Evolutionary conservation across 2,888 invertebrate genomes (phyloP).

Genomic region (Palloptera scutellata): DNA sequence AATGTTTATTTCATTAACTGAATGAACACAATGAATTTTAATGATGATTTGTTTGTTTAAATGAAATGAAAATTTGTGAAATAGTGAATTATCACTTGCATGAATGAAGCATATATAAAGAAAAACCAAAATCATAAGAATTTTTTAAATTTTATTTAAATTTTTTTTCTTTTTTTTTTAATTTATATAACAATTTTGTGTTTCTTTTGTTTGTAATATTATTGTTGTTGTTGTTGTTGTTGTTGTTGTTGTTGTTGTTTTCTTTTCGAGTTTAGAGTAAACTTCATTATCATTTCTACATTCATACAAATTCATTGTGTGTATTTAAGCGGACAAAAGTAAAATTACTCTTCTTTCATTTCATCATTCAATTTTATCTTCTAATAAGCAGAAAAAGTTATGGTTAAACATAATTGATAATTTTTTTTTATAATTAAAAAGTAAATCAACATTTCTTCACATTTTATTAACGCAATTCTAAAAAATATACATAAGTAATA

Average conservation of each 20-base stretch:
- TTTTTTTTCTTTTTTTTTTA: conserved; percentile 39
- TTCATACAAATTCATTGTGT: conserved; percentile 60
- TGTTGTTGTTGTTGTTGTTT: conserved; percentile 22
- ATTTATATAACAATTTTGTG: conserved; percentile 33
- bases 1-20: neutral
- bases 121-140: conserved; percentile 43
- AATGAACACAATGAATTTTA: conserved; percentile 56
- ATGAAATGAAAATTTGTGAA: conserved; percentile 8
- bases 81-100: neutral
- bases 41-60: conserved; percentile 26
- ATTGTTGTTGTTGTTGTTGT: conserved; percentile 46
- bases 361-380: too few species aligned
- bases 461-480: conserved; percentile 11
- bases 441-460: conserved; percentile 31
- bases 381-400: conserved; percentile 37
- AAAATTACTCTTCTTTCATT: too few species aligned
- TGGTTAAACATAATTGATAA: neutral
- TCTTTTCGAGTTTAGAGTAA: conserved; percentile 18
- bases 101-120: conserved; percentile 31
- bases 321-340: conserved; percentile 24
- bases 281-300: conserved; percentile 39
- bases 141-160: conserved; percentile 32
- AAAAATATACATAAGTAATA: neutral
- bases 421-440: conserved; percentile 30
- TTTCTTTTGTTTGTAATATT: conserved; percentile 54